Base-by-base conservation (phyloP, 2,113 vertebrate genomes). In the Campylorhamphus procurvoides region DNA sequence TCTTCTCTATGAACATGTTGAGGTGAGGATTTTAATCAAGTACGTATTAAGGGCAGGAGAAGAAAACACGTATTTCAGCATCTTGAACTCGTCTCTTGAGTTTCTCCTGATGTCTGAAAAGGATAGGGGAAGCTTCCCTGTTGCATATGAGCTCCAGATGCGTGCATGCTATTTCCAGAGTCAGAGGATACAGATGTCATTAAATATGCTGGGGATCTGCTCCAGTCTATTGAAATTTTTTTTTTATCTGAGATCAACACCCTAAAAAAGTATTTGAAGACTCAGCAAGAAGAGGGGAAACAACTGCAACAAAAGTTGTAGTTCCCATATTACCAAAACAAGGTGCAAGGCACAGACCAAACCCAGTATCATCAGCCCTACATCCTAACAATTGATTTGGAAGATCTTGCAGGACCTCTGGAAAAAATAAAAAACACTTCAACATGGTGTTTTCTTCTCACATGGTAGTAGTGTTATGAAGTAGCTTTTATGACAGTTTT, bases 71-170 rank as follows among this genome's bases (percentile, higher is more conserved):
- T 35, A 46, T 67, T 86, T 93, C 82, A 89, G 44, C 85, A 81
- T 40, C 44, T 86, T 92, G 25, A 92, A 81, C 60, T 81, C 37
- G 59, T 92, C 93, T 93, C 79, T 74, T 50, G 52, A 86, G 24
- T 73, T 94, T 93, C 88, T 88, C 90, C 88, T 82, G 50, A 88
- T 59, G 59, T 71, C 63, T 91, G 37, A 93, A 93, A 90, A 33
- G 78, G 79, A 72, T 37, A 79, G 18, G 18, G 31, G 40, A 44
- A 93, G 76, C 86, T 93, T 94, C 86, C 60, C 44, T 64, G 56
- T 33, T 89, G 83, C 94, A 96, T 95, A 94, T 96, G 96, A 97
- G 60, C 94, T 95, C 93, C 95, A 96, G 96, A 96, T 95, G 90
- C 0, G 3, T 60, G 56, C 85, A 88, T 88, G 56, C 90, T 95